Conservation (phyloP, 2,888 invertebrate genomes). For the Operophtera brumata region DNA sequence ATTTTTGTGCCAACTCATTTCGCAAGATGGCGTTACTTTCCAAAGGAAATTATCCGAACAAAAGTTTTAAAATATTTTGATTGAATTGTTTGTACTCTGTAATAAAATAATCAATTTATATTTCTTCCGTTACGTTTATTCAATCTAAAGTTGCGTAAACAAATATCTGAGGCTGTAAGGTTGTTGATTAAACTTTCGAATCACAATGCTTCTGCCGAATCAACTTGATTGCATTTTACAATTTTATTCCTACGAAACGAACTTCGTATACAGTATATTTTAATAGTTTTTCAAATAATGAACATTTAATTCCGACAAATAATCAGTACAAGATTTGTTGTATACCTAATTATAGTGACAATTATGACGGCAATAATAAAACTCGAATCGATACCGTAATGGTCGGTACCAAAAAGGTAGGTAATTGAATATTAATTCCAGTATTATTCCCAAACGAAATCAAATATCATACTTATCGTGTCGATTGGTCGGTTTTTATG, state of each 20-base stretch:
- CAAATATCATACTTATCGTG: slow-evolving; percentile 39
- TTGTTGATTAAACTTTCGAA: slow-evolving; percentile 32
- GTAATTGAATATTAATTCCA: slow-evolving; percentile 22
- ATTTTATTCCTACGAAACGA: slow-evolving; percentile 25
- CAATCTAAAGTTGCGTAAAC: slow-evolving; percentile 26
- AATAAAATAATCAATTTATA: slow-evolving; percentile 33
- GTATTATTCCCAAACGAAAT: slow-evolving; percentile 42
- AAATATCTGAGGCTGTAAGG: slow-evolving; percentile 22
- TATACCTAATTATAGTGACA: slow-evolving; percentile 7
- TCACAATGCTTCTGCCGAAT: slow-evolving; percentile 25
- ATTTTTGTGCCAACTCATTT: slow-evolving; percentile 40
- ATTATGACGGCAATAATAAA: slow-evolving; percentile 14
- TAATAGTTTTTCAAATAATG: slow-evolving; percentile 22
- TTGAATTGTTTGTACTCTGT: slow-evolving; percentile 16
- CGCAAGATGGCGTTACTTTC: slow-evolving; percentile 52
- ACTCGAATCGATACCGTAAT: slow-evolving; percentile 13
- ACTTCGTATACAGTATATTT: slow-evolving; percentile 23
- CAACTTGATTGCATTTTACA: slow-evolving; percentile 32
- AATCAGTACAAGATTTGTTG: slow-evolving; percentile 17
- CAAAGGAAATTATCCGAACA: slow-evolving; percentile 3
- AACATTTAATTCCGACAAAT: slow-evolving; percentile 22
- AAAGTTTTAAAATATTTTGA: slow-evolving; percentile 8
- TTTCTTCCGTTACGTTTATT: slow-evolving; percentile 19
- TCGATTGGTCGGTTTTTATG: slow-evolving; percentile 52
- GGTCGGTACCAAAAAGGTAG: slow-evolving; percentile 17